Evolutionary conservation across 35 echinoderm and acorn worm genomes (phyloP), one percentile per base, ranked within the genome.

Genomic region (Eucidaris tribuloides): DNA sequence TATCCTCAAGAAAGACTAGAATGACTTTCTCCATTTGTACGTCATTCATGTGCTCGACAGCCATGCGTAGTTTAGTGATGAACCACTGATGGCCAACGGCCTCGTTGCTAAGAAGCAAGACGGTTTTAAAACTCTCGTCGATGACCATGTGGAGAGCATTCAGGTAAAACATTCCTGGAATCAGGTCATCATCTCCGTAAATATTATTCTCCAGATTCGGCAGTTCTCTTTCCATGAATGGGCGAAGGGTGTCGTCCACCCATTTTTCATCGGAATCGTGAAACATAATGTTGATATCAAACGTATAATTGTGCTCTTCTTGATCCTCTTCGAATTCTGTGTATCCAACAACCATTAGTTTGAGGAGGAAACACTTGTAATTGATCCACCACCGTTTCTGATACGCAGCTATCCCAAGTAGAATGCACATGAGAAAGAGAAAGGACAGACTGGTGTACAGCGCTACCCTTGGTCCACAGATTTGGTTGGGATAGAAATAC

Each of bases 381-480:
- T 44, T 74, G 40, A 74, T 74, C n/a, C 44, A 42, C 68, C 68
- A 74, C 11, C 68, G 68, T 42, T 74, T 35, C 35, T 74, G 25
- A 24, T 74, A 74, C 2, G 41, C 44, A 3, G 25, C 15, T 19
- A 1, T 36, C 2, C 38, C 2, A 36, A 24, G 35, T 7, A 74
- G 18, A 7, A 44, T 9, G 44, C 24, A 22, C 14, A 33, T 7
- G 24, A 44, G n/a, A 42, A 44, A 33, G 36, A 38, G 9, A 5
- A 42, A 9, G 18, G 41, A 22, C 7, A 44, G 19, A 17, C 7
- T 42, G 24, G 19, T 40, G 28, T 35, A 44, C 35, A 74, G 36
- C 5, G 44, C 37, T 22, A 74, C 25, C 2, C 44, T 4, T 44
- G 68, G 68, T 6, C 0, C 68, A 74, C 68, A 74, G 14, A 42